Evolutionary conservation across 2,888 invertebrate genomes (phyloP).

Genomic region (Watsonalla cultraria): DNA sequence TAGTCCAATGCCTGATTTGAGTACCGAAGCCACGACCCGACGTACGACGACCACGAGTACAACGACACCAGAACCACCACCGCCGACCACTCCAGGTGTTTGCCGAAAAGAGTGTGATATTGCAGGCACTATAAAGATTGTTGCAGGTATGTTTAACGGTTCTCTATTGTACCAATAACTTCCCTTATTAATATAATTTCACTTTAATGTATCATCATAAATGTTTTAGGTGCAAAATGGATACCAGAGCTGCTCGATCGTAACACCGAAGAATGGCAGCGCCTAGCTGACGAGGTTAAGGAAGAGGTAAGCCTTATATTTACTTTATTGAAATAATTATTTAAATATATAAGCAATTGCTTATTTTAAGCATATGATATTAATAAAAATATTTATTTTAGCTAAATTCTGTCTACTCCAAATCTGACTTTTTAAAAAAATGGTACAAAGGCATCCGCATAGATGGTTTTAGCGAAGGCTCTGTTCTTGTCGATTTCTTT

Average conservation of each 20-base stretch:
- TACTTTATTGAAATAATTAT: background rate
- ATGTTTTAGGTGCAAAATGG: slow-evolving; percentile 83
- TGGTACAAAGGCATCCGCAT: slow-evolving; percentile 93
- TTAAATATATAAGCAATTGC: too few relatives aligned
- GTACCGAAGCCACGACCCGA: slow-evolving; percentile 70
- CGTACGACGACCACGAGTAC: slow-evolving; percentile 79
- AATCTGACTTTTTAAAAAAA: slow-evolving; percentile 84
- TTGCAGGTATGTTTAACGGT: slow-evolving; percentile 77
- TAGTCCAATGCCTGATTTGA: slow-evolving; percentile 65
- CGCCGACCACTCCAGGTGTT: slow-evolving; percentile 88
- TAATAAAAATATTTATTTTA: slow-evolving; percentile 54
- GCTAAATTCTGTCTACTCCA: slow-evolving; percentile 90
- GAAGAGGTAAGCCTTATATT: slow-evolving; percentile 80
- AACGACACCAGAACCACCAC: slow-evolving; percentile 84
- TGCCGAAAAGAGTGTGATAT: slow-evolving; percentile 89
- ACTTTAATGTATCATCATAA: slow-evolving; percentile 1
- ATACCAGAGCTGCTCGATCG: slow-evolving; percentile 91
- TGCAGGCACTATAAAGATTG: slow-evolving; percentile 90
- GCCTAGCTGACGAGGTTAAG: slow-evolving; percentile 88
- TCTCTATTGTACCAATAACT: background rate
- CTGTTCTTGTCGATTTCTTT: slow-evolving; percentile 92
- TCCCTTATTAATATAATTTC: background rate
- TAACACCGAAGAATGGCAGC: slow-evolving; percentile 92
- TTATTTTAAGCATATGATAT: slow-evolving; percentile 1
- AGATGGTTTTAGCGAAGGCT: slow-evolving; percentile 92